A percentile compares a stretch with the other conserved stretches of the same genome.
Conservation (phyloP, 2,797 vertebrate genomes). For the Myotis daubentonii region DNA sequence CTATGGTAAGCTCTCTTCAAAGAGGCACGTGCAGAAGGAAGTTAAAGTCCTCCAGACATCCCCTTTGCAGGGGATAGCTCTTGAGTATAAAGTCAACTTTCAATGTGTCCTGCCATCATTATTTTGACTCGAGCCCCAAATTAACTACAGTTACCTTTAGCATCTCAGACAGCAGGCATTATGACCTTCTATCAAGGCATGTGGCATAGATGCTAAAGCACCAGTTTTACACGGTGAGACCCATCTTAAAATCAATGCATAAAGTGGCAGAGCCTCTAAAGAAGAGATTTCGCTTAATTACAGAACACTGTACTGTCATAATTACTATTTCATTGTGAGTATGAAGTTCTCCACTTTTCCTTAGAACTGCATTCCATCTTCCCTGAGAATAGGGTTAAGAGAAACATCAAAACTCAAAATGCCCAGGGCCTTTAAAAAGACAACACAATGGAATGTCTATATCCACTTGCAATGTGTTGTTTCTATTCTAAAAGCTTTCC, state of each 20-base stretch:
- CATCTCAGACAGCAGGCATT: constrained; percentile 41
- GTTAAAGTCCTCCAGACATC: background rate
- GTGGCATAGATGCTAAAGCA: constrained; percentile 71
- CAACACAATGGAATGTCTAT: constrained; percentile 78
- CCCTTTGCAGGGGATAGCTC: background rate
- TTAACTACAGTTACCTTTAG: constrained; percentile 52
- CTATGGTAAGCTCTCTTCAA: background rate
- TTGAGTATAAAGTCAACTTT: constrained; percentile 24
- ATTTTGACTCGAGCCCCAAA: constrained; percentile 4
- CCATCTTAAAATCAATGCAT: constrained; percentile 20
- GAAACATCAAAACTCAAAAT: constrained; percentile 81
- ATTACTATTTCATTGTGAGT: constrained; percentile 78
- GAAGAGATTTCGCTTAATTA: constrained; percentile 75
- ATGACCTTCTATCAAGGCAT: constrained; percentile 60
- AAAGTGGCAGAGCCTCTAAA: constrained; percentile 70
- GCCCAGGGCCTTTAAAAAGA: constrained; percentile 82
- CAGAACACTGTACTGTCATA: constrained; percentile 82
- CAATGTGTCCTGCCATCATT: constrained; percentile 1
- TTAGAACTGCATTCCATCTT: constrained; percentile 84
- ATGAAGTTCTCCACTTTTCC: constrained; percentile 75
- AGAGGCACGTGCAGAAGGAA: background rate
- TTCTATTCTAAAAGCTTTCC: constrained; percentile 81
- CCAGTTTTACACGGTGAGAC: constrained; percentile 45
- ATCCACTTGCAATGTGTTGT: constrained; percentile 76
- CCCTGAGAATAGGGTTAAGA: constrained; percentile 89